Conservation (phyloP, 2,113 vertebrate genomes). For the Macheiramphus alcinus region DNA sequence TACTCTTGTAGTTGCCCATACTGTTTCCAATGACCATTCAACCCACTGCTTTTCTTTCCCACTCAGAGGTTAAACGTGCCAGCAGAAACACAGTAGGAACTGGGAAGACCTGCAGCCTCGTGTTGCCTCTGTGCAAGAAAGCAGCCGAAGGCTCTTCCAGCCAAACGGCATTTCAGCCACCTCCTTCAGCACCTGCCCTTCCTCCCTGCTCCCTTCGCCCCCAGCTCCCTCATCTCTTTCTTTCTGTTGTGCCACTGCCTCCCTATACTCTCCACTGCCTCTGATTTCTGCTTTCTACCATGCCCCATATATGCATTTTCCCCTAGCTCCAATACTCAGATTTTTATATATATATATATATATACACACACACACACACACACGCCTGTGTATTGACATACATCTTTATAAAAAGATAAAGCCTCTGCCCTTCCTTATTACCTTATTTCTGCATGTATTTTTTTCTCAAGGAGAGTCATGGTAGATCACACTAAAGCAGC, state of each 20-base stretch:
- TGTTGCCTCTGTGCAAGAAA: background rate
- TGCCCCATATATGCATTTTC: background rate
- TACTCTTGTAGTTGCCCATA: background rate
- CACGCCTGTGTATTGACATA: background rate
- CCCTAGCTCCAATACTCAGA: background rate
- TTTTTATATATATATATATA: background rate
- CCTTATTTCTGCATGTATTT: background rate
- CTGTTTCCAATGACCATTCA: background rate
- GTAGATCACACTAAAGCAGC: background rate
- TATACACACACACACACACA: accelerated
- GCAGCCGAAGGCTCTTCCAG: background rate
- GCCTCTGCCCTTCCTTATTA: background rate
- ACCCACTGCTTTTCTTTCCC: background rate
- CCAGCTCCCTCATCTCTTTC: background rate
- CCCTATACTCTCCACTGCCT: background rate
- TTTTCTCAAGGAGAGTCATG: background rate
- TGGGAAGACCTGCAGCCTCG: background rate
- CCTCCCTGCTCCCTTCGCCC: background rate
- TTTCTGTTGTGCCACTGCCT: accelerated
- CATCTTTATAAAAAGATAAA: background rate
- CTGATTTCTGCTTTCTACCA: background rate
- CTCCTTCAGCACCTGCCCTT: background rate
- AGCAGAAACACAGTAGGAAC: background rate
- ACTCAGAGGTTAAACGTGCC: background rate
- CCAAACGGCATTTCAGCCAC: background rate